phyloP scores from a whole-genome alignment of 1,140 invertebrate genomes.

The Tribolium madens region DNA sequence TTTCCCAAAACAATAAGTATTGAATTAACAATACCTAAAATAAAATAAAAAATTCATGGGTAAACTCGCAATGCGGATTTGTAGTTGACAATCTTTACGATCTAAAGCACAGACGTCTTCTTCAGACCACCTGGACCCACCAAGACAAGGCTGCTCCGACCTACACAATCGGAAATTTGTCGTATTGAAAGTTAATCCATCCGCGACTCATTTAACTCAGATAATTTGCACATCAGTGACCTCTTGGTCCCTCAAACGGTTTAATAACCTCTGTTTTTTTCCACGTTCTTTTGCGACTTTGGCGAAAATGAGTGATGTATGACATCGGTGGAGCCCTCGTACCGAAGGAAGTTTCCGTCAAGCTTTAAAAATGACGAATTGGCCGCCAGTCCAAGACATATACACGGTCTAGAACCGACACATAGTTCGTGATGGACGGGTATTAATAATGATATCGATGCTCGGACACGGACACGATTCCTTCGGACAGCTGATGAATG shows the following conservation, averaged over 20 bases:
- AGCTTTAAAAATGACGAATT: slow-evolving; percentile 37
- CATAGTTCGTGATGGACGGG: slow-evolving; percentile 48
- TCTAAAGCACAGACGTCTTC: background rate
- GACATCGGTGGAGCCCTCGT: background rate
- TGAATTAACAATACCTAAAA: too few species aligned
- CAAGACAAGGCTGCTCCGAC: background rate
- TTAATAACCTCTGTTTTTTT: background rate
- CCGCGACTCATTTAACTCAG: background rate
- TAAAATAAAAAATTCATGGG: too few species aligned
- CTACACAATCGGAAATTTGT: background rate
- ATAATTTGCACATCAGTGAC: background rate
- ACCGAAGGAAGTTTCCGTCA: slow-evolving; percentile 2
- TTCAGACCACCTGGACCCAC: background rate
- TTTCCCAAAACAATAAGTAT: too few species aligned
- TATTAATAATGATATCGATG: slow-evolving; percentile 57
- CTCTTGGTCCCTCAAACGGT: background rate
- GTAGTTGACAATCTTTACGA: too few species aligned
- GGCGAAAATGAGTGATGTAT: background rate
- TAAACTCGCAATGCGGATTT: too few species aligned
- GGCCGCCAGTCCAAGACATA: background rate
- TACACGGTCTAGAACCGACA: slow-evolving; percentile 9
- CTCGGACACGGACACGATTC: slow-evolving; percentile 50
- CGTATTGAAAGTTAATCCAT: background rate
- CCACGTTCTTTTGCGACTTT: background rate
- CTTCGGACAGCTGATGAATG: slow-evolving; percentile 55